A percentile compares a stretch with the other conserved stretches of the same genome.
Conservation (phyloP, 1,140 invertebrate species). For the Halesus radiatus region DNA sequence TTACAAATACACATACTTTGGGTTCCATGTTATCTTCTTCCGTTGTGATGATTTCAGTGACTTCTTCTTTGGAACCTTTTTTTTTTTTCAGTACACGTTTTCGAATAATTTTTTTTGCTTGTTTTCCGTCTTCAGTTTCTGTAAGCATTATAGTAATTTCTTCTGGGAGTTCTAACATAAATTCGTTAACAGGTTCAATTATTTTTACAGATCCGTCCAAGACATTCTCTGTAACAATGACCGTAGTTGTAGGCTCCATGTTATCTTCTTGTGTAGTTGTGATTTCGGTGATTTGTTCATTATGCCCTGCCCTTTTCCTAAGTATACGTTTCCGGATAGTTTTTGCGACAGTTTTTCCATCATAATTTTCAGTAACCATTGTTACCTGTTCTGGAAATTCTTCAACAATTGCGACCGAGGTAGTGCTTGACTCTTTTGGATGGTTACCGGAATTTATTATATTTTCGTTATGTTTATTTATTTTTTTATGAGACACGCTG, state of each 20-base stretch:
- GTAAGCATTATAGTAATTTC: background rate
- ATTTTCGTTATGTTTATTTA: no score
- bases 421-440: no score
- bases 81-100: conserved; percentile 1
- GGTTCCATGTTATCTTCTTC: background rate
- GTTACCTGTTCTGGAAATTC: background rate
- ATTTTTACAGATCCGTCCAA: no score
- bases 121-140: background rate
- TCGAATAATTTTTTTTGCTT: background rate
- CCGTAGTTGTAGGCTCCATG: background rate
- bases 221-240: background rate
- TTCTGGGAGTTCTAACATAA: background rate
- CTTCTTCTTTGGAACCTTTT: background rate
- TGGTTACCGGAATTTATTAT: no score
- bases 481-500: no score
- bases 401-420: conserved; percentile 44
- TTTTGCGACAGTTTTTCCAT: background rate
- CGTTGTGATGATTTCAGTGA: background rate
- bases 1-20: background rate
- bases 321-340: background rate
- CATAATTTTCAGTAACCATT: background rate
- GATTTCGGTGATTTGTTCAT: conserved; percentile 6
- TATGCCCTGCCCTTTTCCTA: background rate
- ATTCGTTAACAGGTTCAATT: background rate
- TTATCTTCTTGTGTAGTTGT: background rate